A percentile compares a stretch with the other conserved stretches of the same genome.
Conservation (phyloP, 2,797 vertebrate genomes). For the Periophthalmus magnuspinnatus region DNA sequence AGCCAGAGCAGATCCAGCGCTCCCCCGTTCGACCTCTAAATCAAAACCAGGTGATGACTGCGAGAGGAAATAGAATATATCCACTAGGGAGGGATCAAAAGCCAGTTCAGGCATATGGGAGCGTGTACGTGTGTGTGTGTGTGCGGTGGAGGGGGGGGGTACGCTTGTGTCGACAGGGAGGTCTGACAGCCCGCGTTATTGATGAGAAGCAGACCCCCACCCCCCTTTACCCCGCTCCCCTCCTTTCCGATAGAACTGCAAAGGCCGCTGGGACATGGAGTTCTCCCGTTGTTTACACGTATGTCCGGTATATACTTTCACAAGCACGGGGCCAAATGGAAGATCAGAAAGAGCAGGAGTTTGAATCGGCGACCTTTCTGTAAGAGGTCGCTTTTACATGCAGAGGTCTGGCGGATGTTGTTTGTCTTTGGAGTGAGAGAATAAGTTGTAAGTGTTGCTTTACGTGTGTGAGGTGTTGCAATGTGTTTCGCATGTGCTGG, state of each 20-base stretch:
- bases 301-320: constrained; percentile 10
- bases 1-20: constrained; percentile 51
- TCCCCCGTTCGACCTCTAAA: constrained; percentile 60
- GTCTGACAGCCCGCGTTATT: constrained; percentile 72
- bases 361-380: constrained; percentile 19
- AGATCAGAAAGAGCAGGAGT: constrained; percentile 8
- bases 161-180: constrained; percentile 56
- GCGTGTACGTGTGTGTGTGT: constrained; percentile 24
- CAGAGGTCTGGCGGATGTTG: neutral
- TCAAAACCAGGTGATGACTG: constrained; percentile 71
- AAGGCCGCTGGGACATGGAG: constrained; percentile 58
- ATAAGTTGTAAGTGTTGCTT: neutral
- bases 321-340: neutral
- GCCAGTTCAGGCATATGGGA: constrained; percentile 32
- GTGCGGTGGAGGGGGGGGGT: constrained; percentile 16
- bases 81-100: constrained; percentile 63
- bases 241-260: constrained; percentile 34
- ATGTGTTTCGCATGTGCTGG: neutral
- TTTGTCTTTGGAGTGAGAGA: neutral
- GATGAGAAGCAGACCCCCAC: constrained; percentile 68
- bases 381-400: neutral
- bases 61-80: constrained; percentile 70
- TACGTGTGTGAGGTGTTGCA: neutral
- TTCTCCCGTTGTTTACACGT: constrained; percentile 35
- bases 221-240: constrained; percentile 32